Base-by-base conservation (phyloP, 2,797 vertebrate genomes). In the Coccyzus lansbergi region DNA sequence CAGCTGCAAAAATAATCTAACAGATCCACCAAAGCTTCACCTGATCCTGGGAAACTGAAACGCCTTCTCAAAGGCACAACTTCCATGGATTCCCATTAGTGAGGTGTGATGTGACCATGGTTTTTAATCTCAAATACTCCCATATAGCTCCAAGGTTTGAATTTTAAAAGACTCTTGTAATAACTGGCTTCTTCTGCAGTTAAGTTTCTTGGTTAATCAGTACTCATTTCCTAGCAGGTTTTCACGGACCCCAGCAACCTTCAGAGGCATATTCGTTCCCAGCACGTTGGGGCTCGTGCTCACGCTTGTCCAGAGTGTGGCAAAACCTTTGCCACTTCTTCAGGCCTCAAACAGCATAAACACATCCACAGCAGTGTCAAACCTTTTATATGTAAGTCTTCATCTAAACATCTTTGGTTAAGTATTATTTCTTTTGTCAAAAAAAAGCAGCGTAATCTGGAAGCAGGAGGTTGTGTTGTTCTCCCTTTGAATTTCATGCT, bases 221-320 rank as follows among this genome's bases (percentile, higher is more conserved):
- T 98, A 98, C 98, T 98, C 98, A 95, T 98, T 98, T 98, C 99
- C 98, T 99, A 99, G 99, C 99, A 99, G 99, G 99, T 99, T 98
- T 99, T 99, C 98, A 99, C 99, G 98, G 99, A 99, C 99, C 99
- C 99, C 98, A 99, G 99, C 98, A 99, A 99, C 99, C 99, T 99
- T 89, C 99, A 99, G 99, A 99, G 99, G 97, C 99, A 99, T 97
- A 99, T 99, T 97, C 99, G 99, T 97, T 99, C 99, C 21, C 99
- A 99, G 98, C 99, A 99, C 44, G 99, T 99, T 46, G 99, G 99
- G 92, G 99, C 99, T 49, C 98, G 99, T 97, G 99, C 99, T 62
- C 99, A 99, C 51, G 99, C 99, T 78, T 99, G 99, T 97, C 99
- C 99, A 53, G 99, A 99, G 98, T 99, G 99, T 95, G 99, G 99